Conservation (phyloP, 1,140 invertebrate species). For the Ceratosolen solmsi region DNA sequence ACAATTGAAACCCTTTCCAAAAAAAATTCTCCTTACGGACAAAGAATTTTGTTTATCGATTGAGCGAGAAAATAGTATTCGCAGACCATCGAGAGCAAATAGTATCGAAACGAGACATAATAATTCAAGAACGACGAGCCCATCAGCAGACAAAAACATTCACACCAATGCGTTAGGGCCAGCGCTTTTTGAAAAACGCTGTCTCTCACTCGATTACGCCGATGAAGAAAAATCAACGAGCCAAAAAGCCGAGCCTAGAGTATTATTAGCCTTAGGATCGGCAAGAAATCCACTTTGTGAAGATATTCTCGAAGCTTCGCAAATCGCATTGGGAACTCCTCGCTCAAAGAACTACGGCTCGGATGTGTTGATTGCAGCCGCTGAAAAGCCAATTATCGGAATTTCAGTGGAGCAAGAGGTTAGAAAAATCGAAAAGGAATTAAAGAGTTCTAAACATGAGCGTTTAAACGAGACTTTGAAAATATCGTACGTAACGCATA, state of each 20-base stretch:
- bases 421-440: conserved; percentile 23
- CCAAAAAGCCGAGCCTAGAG: conserved; percentile 58
- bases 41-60: conserved; percentile 70
- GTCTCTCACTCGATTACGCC: conserved; percentile 68
- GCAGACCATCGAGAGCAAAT: conserved; percentile 46
- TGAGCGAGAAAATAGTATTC: conserved; percentile 68
- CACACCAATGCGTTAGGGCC: conserved; percentile 45
- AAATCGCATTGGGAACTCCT: too few species aligned
- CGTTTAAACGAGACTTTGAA: not conserved
- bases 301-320: too few species aligned
- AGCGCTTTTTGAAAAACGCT: conserved; percentile 67
- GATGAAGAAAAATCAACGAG: conserved; percentile 64
- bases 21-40: conserved; percentile 68
- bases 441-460: not conserved
- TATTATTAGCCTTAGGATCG: too few species aligned
- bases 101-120: not conserved
- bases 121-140: not conserved
- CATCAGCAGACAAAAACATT: not conserved
- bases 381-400: conserved; percentile 45
- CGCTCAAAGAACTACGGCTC: too few species aligned
- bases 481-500: not conserved
- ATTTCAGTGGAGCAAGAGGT: conserved; percentile 14
- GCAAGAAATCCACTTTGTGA: too few species aligned
- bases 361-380: conserved; percentile 63
- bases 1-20: conserved; percentile 58